phyloP scores from a whole-genome alignment of 2,797 vertebrate genomes.

The Enteromius thamalakanensis region DNA sequence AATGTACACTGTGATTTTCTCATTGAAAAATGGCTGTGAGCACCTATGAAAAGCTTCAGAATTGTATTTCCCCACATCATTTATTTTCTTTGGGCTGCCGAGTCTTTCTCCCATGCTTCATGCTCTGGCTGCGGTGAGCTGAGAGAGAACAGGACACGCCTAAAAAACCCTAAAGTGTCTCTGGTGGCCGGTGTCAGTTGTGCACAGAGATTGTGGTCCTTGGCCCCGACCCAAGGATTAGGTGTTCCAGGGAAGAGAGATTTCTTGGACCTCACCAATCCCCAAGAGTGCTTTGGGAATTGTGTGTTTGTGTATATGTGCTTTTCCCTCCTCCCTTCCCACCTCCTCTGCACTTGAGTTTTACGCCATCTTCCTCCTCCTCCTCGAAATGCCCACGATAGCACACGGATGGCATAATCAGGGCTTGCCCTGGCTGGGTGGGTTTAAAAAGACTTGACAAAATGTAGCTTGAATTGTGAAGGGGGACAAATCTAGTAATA shows the following conservation, averaged over 20 bases:
- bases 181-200: slow-evolving; percentile 83
- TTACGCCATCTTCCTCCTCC: slow-evolving; percentile 51
- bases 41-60: slow-evolving; percentile 82
- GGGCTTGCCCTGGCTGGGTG: slow-evolving; percentile 55
- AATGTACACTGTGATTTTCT: slow-evolving; percentile 75
- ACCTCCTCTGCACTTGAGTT: slow-evolving; percentile 66
- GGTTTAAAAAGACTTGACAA: slow-evolving; percentile 34
- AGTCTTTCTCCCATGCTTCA: slow-evolving; percentile 81
- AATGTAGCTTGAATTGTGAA: slow-evolving; percentile 14
- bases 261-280: slow-evolving; percentile 80
- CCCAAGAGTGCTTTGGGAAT: slow-evolving; percentile 81
- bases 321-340: slow-evolving; percentile 67
- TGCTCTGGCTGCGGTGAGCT: slow-evolving; percentile 83
- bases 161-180: slow-evolving; percentile 85
- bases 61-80: slow-evolving; percentile 80
- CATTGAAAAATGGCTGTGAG: slow-evolving; percentile 78
- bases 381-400: slow-evolving; percentile 50
- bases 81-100: slow-evolving; percentile 61
- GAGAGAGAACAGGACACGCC: slow-evolving; percentile 86
- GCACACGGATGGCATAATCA: slow-evolving; percentile 56
- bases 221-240: slow-evolving; percentile 89
- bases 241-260: slow-evolving; percentile 86
- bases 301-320: slow-evolving; percentile 59
- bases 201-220: slow-evolving; percentile 82
- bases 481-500: slow-evolving; percentile 27